Conservation (phyloP, 2,888 invertebrate species). For the Cistogaster globosa region DNA sequence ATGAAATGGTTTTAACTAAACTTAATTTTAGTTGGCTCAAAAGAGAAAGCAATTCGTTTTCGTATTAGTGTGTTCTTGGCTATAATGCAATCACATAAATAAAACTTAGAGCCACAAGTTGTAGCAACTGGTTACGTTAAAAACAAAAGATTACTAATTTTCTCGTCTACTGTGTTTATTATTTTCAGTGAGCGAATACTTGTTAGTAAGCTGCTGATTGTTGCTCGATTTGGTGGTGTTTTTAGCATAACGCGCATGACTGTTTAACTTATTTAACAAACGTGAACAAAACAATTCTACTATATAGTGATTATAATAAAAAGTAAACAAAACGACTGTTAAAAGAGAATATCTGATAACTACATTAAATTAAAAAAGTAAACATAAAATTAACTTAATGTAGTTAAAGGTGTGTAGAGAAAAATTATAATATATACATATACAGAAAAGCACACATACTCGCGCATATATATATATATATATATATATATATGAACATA, state of each 20-base stretch:
- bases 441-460: conserved; percentile 14
- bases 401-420: conserved; percentile 66
- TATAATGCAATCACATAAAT: conserved; percentile 38
- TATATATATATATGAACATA: no score
- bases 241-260: conserved; percentile 33
- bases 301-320: conserved; percentile 31
- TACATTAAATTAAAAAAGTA: conserved; percentile 32
- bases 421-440: conserved; percentile 20
- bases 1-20: background rate
- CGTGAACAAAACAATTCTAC: conserved; percentile 39
- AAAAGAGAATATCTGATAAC: conserved; percentile 53
- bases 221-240: conserved; percentile 70
- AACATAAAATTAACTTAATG: background rate
- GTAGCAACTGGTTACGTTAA: background rate
- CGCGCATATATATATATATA: no score
- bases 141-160: conserved; percentile 29
- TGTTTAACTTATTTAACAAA: conserved; percentile 16
- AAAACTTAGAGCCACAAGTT: conserved; percentile 33
- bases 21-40: conserved; percentile 1
- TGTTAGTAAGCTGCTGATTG: conserved; percentile 73
- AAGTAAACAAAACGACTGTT: conserved; percentile 34
- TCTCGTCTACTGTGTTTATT: conserved; percentile 21
- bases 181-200: conserved; percentile 45
- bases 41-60: conserved; percentile 35
- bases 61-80: conserved; percentile 1